These are phyloP conservation scores for Myodes glareolus DNA, from an alignment of 2,113 vertebrate genomes.

Conservation along the genomic window DNA sequence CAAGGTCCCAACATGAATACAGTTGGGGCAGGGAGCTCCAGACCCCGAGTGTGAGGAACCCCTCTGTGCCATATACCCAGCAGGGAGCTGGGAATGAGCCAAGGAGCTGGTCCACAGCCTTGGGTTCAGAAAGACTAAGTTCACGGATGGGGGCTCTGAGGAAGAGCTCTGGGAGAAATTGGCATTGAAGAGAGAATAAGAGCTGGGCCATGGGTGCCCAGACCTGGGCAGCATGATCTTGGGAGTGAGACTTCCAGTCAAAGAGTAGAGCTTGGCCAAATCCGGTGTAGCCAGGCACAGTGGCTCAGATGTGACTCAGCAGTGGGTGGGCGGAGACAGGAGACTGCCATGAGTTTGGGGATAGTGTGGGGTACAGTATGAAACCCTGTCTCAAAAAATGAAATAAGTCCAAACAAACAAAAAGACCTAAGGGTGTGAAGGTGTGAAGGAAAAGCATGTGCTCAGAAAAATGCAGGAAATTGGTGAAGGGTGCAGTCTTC, in stretches of 20 bases:
- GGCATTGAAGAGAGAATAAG: not conserved
- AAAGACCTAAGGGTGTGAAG: not conserved
- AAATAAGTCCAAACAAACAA: not conserved
- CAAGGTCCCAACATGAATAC: not conserved
- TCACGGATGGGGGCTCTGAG: rapidly evolving
- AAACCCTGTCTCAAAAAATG: not conserved
- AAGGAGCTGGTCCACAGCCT: not conserved
- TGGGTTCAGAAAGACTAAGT: not conserved
- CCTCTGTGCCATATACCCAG: not conserved
- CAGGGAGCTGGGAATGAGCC: not conserved
- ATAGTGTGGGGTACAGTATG: not conserved
- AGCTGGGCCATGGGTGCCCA: not conserved
- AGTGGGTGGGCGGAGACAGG: too few relatives aligned
- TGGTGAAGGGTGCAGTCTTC: not conserved
- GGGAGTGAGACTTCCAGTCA: not conserved
- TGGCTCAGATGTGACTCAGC: not conserved
- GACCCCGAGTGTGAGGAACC: not conserved
- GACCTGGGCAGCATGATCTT: not conserved
- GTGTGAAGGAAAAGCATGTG: not conserved
- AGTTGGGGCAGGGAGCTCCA: not conserved
- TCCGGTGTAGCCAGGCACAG: not conserved
- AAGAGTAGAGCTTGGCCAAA: not conserved
- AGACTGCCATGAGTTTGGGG: not conserved
- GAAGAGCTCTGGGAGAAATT: not conserved
- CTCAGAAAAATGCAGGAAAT: not conserved